Evolutionary conservation across 1,140 invertebrate genomes (phyloP), one percentile per base, ranked within the genome.

Genomic region (Holcopasites calliopsidis): DNA sequence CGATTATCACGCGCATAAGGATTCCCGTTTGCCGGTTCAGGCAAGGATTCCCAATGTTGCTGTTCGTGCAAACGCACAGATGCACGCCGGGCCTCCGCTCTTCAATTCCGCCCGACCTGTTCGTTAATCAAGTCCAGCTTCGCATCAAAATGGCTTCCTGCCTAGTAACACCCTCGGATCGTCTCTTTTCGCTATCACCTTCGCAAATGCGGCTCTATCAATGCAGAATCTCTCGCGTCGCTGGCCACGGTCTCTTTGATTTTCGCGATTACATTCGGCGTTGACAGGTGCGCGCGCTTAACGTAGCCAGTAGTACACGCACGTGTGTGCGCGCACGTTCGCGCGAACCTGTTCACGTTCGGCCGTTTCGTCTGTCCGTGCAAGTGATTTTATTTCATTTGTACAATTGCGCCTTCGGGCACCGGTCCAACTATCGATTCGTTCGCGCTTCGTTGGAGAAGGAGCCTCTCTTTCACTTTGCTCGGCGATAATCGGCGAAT

Each of bases 91-190:
- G 0, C 8, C 21, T 38, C 47, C n/a, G 21, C 21, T 47, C 33
- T 35, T 6, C 23, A n/a, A n/a, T n/a, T n/a, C 18, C 50, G 54
- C 55, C 54, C 73, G 69, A 73, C 49, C n/a, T 72, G 75, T 82
- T 76, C 78, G 79, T 81, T 87, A 86, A 86, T 86, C 84, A 86
- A 86, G 77, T 76, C 76, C 73, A 75, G 26, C 71, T 40, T 80
- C n/a, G n/a, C n/a, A n/a, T 65, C 82, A 81, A 83, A 74, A 87
- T 87, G 85, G 85, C 85, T 87, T 87, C 85, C 83, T 83, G 79
- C 85, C 85, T 87, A 87, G 85, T 87, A 87, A 87, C 84, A 86
- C 85, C 85, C 85, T 82, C 78, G 69, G 72, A 80, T 82, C 44
- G 50, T 54, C 72, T 76, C 78, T 81, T 69, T 66, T 65, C 71